Evolutionary conservation across 1,140 invertebrate genomes (phyloP).

Genomic region (Linepithema humile): DNA sequence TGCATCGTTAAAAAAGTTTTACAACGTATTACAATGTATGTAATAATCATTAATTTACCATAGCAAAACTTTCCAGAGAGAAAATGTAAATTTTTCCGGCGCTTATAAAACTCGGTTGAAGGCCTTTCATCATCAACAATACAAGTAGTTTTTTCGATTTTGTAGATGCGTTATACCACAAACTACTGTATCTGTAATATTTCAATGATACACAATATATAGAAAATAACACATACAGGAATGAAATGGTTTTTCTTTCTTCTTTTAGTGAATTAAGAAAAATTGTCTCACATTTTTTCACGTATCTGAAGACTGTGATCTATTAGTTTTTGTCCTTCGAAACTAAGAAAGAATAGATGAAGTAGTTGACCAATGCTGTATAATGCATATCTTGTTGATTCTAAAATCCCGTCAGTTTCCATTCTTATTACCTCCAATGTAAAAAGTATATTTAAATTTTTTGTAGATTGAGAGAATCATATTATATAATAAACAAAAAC

Average conservation of each 20-base stretch:
- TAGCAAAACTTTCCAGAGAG: not conserved
- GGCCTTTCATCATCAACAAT: not conserved
- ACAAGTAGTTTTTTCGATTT: not conserved
- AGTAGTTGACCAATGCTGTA: slow-evolving; percentile 54
- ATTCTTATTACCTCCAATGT: not conserved
- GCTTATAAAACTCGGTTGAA: not conserved
- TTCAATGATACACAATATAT: not conserved
- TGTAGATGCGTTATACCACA: not conserved
- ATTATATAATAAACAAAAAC: not conserved
- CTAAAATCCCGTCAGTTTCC: not conserved
- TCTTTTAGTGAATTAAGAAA: too few relatives aligned
- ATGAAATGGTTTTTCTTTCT: too few relatives aligned
- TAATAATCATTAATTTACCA: not conserved
- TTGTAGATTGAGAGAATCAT: not conserved
- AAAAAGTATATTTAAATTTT: not conserved
- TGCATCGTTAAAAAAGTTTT: not conserved
- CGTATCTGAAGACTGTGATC: slow-evolving; percentile 53
- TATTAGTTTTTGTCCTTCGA: slow-evolving; percentile 62
- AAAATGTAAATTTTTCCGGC: slow-evolving; percentile 10
- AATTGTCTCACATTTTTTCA: slow-evolving; percentile 33
- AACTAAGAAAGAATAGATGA: slow-evolving; percentile 63
- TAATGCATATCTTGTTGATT: slow-evolving; percentile 1
- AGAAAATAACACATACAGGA: too few relatives aligned
- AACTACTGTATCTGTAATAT: not conserved
- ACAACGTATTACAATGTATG: too few relatives aligned